Conservation (phyloP, 2,797 vertebrate species). For the Setipinna tenuifilis region DNA sequence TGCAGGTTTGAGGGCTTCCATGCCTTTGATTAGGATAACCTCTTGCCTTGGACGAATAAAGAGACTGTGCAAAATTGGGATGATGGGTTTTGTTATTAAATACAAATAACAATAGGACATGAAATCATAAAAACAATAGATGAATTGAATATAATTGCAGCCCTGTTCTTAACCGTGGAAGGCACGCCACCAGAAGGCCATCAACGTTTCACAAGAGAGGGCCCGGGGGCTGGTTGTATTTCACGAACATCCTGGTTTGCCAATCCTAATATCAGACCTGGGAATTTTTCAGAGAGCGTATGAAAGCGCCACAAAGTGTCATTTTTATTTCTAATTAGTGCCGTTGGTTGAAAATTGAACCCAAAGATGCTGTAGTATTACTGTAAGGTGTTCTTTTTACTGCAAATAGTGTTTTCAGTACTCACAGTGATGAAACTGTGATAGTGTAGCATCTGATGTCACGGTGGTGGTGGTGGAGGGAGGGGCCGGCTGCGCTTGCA, state of each 20-base stretch:
- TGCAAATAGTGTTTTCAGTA: background rate
- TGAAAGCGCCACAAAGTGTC: too few species aligned
- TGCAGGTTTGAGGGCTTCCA: background rate
- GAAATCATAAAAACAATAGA: too few species aligned
- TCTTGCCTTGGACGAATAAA: too few species aligned
- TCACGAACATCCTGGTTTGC: background rate
- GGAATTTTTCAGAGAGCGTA: background rate
- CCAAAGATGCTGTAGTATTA: background rate
- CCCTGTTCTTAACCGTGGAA: too few species aligned
- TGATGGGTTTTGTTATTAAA: too few species aligned
- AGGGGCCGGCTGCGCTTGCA: conserved; percentile 46
- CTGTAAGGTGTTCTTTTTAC: background rate
- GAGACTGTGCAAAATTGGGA: too few species aligned
- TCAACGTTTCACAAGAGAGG: background rate
- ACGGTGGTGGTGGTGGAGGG: conserved; percentile 47
- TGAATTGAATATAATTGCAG: too few species aligned
- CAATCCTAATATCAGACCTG: background rate
- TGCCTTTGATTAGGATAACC: too few species aligned
- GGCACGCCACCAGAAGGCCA: background rate
- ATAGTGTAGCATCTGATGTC: conserved; percentile 50
- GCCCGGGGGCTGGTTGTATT: background rate
- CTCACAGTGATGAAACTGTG: background rate
- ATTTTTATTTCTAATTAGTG: too few species aligned
- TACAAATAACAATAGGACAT: too few species aligned
- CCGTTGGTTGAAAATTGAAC: background rate